phyloP scores from a whole-genome alignment of 1,140 invertebrate genomes.

The Drosophila parabipectinata region DNA sequence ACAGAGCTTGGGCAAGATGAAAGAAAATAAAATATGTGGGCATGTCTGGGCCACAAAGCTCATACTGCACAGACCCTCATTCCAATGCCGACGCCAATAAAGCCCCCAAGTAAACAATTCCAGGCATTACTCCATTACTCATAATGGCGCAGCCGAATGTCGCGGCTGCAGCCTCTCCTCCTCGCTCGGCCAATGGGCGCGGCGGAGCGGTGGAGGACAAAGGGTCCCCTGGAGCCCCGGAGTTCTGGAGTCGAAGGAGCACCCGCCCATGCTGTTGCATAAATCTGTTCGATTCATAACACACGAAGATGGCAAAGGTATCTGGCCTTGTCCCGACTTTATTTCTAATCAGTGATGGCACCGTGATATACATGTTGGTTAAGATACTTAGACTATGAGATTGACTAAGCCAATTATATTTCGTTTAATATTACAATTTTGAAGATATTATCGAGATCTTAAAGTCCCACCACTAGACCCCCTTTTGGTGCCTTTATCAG shows the following conservation, averaged over 20 bases:
- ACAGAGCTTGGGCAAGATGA: constrained; percentile 4
- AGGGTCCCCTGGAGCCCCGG: neutral
- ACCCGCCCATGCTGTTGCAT: constrained; percentile 66
- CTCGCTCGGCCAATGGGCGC: constrained; percentile 1
- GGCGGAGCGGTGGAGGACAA: neutral
- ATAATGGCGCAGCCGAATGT: constrained; percentile 67
- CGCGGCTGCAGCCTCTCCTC: constrained; percentile 35
- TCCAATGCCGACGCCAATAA: constrained; percentile 50
- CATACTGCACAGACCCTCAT: constrained; percentile 48
- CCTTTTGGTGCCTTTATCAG: constrained; percentile 43
- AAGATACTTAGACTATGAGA: too few relatives aligned
- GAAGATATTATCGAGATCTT: too few relatives aligned
- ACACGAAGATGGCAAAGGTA: constrained; percentile 57
- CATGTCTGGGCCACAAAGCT: constrained; percentile 12
- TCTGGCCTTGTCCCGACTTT: constrained; percentile 39
- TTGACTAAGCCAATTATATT: too few relatives aligned
- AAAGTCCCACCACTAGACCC: constrained; percentile 6
- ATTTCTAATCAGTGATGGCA: constrained; percentile 19
- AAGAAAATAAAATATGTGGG: constrained; percentile 25
- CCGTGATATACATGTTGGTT: constrained; percentile 7
- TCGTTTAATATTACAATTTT: too few relatives aligned
- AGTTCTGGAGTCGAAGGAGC: constrained; percentile 18
- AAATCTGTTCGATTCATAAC: constrained; percentile 74
- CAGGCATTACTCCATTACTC: constrained; percentile 77
- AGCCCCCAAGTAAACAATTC: constrained; percentile 75